Evolutionary conservation across 2,797 vertebrate genomes (phyloP), one percentile per base, ranked within the genome.

Genomic region (Acipenser ruthenus): DNA sequence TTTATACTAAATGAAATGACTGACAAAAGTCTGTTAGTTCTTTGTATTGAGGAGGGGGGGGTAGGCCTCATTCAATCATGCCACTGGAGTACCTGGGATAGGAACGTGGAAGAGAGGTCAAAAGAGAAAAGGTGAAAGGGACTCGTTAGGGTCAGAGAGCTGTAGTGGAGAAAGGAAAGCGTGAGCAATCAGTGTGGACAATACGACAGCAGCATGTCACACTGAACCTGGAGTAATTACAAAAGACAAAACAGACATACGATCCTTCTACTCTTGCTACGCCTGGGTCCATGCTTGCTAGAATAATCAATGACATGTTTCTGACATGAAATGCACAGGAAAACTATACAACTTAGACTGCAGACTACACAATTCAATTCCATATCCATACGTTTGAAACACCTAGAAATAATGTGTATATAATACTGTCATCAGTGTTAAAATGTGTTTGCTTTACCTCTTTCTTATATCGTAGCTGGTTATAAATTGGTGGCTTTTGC

Each of bases 51-150:
- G 37, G 51, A 71, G 23, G 23, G 23, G 23, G 23, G 23, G 23
- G 2, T 37, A 37, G 2, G 2, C 66, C 61, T 9, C 60, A 70
- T 66, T 74, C 69, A 72, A 73, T 50, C 83, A 80, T 85, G 86
- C 87, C 65, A 68, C 58, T 75, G 66, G 71, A 68, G 85, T 90
- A 91, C 89, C 89, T 85, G 78, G 77, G 67, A 67, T 64, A 80
- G 66, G 67, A 60, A 55, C 67, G 77, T 63, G 72, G 80, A n/a
- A 83, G 84, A 87, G 67, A 87, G 77, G 84, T 99, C 95, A 98
- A 93, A 99, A 99, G 86, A 96, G 95, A 92, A 97, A 98, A 83
- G 96, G 96, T 84, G 96, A 98, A 80, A 98, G 95, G 80, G 93
- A 94, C 90, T 98, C 95, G 92, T 95, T 93, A 79, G 95, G 94